Evolutionary conservation across 1,140 invertebrate species (phyloP), one percentile per base, ranked within the genome.

Genomic region (Drosophila micromelanica): DNA sequence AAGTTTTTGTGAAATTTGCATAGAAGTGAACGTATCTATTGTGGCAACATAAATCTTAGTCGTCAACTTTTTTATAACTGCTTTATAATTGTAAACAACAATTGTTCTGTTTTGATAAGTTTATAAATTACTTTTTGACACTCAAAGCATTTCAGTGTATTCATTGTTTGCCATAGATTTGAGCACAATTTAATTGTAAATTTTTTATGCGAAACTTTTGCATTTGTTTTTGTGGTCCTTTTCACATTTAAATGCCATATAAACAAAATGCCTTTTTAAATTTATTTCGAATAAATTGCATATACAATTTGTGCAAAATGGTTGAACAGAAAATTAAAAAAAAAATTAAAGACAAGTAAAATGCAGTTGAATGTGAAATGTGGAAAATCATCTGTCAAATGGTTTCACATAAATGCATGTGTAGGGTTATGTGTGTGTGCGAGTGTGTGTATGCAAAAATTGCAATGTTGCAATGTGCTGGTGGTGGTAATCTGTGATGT

Each of bases 331-430:
- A 59, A 46, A 60, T 60, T 37, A 32, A 46, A 45, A 55, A 59
- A 59, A 57, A 52, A 43, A 43, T 37, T 40, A 42, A 72, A 59
- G 38, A 59, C 13, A 30, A 55, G 54, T 56, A 56, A 56, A 40
- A 40, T 32, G 5, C 42, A 65, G 40, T 45, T 76, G 76, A 76
- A 79, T 77, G 76, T 77, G 64, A 79, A 79, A 77, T 79, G 77
- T 77, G 77, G 70, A 77, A 79, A 79, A 79, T 79, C 70, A 79
- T 69, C 70, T 79, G 77, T 79, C 77, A 79, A 72, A 72, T 72
- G 69, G 52, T 51, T 51, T 46, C 38, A 8, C 46, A 32, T 43
- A 27, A 40, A 27, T 35, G 27, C 27, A 27, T 27, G 5, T 5
- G 27, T 6, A 27, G 5, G 15, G 15, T 17, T 27, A 5, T 48